Base-by-base conservation (phyloP, 2,797 vertebrate species). In the Nyctibius grandis region DNA sequence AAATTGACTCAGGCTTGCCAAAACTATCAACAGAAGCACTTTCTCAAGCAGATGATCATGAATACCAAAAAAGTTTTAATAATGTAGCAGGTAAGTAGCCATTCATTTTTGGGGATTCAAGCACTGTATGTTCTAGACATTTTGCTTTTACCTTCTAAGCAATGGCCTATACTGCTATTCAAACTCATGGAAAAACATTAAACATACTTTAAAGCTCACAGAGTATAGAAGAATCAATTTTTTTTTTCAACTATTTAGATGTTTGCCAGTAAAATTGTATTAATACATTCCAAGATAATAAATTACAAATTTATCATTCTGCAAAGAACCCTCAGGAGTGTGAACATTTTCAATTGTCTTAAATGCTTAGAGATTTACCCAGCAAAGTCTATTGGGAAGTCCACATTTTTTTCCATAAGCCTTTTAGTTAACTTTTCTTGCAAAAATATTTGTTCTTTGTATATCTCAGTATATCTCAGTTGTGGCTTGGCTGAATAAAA, bases 401-500 rank as follows among this genome's bases (percentile, higher is more conserved):
- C 85, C 11, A 13, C 9, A 2, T 67, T 57, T 54, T 38, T 25
- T 31, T 63, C 23, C 8, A 42, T 36, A 77, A 36, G n/a, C 5
- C 16, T 89, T 69, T 86, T 57, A 64, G 38, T 40, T 65, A 38
- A 56, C 12, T 76, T 89, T 54, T 48, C 56, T 65, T 88, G 33
- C 40, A 91, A 89, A 95, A 94, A 34, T 63, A 59, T 40, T 68
- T 70, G 59, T 89, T 60, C 57, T 77, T 82, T 88, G 11, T 82
- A 10, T 85, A 72, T 88, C 79, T 92, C 48, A 34, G 40, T 79
- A 34, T 89, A 89, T 88, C 76, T 93, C 64, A 73, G 28, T 38
- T 93, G 77, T 79, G 94, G 79, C 63, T 95, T 95, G 76, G 94
- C 92, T 67, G 76, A 86, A 75, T 42, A 82, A 78, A 87, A 75